Evolutionary conservation across 2,888 invertebrate species (phyloP), one percentile per base, ranked within the genome.

Genomic region (Nasonia oneida): DNA sequence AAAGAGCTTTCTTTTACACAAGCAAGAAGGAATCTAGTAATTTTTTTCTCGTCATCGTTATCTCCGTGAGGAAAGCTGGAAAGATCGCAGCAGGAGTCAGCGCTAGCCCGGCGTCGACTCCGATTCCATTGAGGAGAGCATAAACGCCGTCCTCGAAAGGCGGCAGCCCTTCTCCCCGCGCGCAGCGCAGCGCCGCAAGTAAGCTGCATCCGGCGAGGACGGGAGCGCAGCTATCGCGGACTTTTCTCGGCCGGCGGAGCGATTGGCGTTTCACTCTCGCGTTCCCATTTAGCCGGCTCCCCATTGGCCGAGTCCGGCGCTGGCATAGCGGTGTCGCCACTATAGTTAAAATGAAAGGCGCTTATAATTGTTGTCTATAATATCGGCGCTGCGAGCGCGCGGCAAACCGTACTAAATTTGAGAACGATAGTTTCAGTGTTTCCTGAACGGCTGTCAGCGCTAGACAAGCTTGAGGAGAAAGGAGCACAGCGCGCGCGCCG

Each of bases 401-500:
- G 84, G 86, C 84, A 89, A 90, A 89, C 88, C 88, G 89, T 90
- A 91, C 91, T 91, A 90, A 91, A 92, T 91, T 91, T 90, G 89
- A 91, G 91, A 92, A 91, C 91, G 91, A 91, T 91, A 91, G 91
- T 91, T 92, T 92, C 93, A 93, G 93, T 93, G 91, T 93, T 93
- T 93, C 92, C 92, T 92, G 93, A 93, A 93, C 93, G 91, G 91
- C 91, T 93, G 93, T 92, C 93, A 93, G 93, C 90, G 93, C 89
- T 92, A 93, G 92, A 93, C 92, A 92, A 92, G 87, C 82, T 81
- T 33, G 75, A 86, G 88, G 87, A 88, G 85, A 61, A 86, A 87
- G 83, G 88, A 82, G 83, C 10, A 71, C 61, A 64, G 53, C 77
- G 57, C 67, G 83, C 83, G 81, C 81, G 81, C 70, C 84, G 74